Percentiles rank a stretch among this genome's conserved stretches.
These are phyloP conservation scores for Bombycilla garrulus DNA, from an alignment of 2,113 vertebrate genomes.

Conservation along the genomic window DNA sequence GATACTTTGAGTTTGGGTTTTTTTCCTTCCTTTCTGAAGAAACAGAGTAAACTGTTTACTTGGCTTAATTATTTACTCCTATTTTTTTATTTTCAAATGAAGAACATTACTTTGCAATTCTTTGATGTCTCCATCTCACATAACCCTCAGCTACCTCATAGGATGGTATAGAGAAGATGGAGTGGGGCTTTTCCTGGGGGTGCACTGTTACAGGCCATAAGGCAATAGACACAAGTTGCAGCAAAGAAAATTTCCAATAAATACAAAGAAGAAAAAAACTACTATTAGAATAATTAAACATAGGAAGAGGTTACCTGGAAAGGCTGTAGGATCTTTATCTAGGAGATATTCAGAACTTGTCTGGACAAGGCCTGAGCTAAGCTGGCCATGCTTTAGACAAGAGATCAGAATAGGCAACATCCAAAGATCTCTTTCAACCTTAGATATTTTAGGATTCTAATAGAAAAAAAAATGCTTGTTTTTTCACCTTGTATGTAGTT, in stretches of 20 bases:
- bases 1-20: neutral
- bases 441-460: neutral
- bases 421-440: neutral
- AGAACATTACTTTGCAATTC: neutral
- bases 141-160: neutral
- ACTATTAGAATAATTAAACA: neutral
- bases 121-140: neutral
- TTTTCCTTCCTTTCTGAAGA: neutral
- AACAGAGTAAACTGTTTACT: neutral
- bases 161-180: neutral
- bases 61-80: neutral
- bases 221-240: neutral
- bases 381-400: neutral
- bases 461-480: neutral
- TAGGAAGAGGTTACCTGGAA: neutral
- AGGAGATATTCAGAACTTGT: neutral
- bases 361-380: neutral
- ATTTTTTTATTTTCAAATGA: neutral
- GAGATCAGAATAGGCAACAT: neutral
- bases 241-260: neutral
- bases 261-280: neutral
- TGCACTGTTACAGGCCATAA: neutral
- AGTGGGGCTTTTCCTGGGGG: accelerated
- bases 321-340: neutral
- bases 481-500: neutral